Conservation (phyloP, 2,113 vertebrate genomes). For the Delphinapterus leucas region DNA sequence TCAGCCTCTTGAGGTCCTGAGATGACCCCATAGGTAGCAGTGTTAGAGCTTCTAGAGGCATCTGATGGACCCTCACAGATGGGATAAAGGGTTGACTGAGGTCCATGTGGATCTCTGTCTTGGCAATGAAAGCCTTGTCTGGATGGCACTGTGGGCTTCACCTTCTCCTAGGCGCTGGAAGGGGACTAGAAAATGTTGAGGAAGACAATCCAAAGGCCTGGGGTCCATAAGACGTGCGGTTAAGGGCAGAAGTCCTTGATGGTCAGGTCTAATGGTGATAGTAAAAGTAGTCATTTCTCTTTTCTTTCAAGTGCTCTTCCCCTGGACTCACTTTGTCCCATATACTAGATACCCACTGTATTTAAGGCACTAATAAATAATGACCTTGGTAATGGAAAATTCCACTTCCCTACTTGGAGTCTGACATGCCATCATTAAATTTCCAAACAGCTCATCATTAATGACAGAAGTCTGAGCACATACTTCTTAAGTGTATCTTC, state of each 20-base stretch:
- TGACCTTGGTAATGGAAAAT: background rate
- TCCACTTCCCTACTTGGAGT: background rate
- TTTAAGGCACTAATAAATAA: background rate
- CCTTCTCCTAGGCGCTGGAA: background rate
- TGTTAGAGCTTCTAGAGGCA: background rate
- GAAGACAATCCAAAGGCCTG: background rate
- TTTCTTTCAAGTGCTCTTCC: background rate
- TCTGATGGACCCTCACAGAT: background rate
- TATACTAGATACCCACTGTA: background rate
- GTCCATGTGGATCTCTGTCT: background rate
- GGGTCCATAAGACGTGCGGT: background rate
- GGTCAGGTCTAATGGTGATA: background rate
- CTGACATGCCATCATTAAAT: background rate
- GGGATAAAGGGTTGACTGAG: background rate
- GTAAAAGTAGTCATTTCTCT: background rate
- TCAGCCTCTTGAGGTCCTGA: background rate
- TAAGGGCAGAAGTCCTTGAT: background rate
- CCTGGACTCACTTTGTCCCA: background rate
- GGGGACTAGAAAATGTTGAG: background rate
- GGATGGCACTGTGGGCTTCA: background rate
- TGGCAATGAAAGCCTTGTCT: background rate
- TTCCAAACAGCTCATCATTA: background rate
- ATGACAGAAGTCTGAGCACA: background rate
- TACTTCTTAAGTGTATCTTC: background rate
- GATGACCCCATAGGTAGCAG: background rate